A percentile compares a stretch with the other conserved stretches of the same genome.
phyloP scores from a whole-genome alignment of 1,140 invertebrate species.

The Belonocnema kinseyi region DNA sequence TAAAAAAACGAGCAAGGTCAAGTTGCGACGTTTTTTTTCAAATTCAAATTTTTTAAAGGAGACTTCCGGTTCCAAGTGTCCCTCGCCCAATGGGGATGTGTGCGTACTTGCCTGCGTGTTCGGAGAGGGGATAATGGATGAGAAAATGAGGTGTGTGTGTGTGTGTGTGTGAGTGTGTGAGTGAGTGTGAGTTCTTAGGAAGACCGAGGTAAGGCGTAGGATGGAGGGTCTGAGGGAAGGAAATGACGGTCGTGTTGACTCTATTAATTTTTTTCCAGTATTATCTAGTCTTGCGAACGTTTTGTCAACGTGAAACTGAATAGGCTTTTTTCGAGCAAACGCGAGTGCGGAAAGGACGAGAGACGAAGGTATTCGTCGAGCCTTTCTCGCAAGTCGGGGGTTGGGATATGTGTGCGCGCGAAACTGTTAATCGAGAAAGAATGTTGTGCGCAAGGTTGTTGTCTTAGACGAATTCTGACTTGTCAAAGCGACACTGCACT shows the following conservation, averaged over 20 bases:
- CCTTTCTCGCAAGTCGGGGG: conserved; percentile 16
- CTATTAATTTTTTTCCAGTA: conserved; percentile 74
- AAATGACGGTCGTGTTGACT: conserved; percentile 60
- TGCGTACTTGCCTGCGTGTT: conserved; percentile 17
- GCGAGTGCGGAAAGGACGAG: conserved; percentile 42
- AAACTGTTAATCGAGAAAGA: conserved; percentile 4
- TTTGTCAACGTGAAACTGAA: conserved; percentile 66
- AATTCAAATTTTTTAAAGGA: neutral
- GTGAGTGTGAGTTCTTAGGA: conserved; percentile 26
- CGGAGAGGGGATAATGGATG: conserved; percentile 15
- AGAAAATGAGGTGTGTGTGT: conserved; percentile 27
- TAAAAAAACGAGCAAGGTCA: neutral
- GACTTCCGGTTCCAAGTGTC: neutral
- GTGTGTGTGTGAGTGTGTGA: conserved; percentile 24
- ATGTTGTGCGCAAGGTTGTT: conserved; percentile 7
- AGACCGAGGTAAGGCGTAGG: conserved; percentile 30
- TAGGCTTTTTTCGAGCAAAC: conserved; percentile 42
- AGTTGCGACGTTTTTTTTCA: conserved; percentile 8
- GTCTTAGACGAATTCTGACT: conserved; percentile 1
- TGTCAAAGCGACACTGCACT: neutral
- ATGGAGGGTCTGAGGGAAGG: conserved; percentile 32
- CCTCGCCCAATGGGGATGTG: conserved; percentile 18
- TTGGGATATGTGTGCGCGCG: neutral
- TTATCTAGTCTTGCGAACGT: conserved; percentile 75
- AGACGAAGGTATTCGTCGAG: conserved; percentile 37